Conservation (phyloP, 2,797 vertebrate genomes). For the Gallinago nigripennis region DNA sequence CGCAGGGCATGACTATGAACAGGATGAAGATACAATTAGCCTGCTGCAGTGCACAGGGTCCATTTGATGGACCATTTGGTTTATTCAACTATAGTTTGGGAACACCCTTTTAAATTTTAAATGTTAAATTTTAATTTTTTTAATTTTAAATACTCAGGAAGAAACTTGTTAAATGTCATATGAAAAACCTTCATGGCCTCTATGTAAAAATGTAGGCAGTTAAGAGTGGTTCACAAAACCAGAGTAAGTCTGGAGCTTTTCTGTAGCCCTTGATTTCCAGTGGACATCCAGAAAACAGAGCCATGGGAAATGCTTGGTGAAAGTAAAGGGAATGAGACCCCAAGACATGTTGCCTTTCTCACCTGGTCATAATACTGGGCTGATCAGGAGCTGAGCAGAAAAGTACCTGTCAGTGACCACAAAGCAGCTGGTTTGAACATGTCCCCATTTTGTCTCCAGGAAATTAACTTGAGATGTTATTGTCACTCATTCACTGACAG, state of each 20-base stretch:
- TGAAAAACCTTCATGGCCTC: not conserved
- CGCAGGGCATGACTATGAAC: not conserved
- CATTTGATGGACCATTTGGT: not conserved
- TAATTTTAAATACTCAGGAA: not conserved
- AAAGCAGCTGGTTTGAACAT: not conserved
- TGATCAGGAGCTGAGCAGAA: not conserved
- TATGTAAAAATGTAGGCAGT: not conserved
- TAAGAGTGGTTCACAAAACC: not conserved
- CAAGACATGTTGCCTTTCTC: not conserved
- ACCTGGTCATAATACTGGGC: not conserved
- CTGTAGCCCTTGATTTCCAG: not conserved
- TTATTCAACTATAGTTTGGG: not conserved
- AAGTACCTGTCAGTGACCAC: not conserved
- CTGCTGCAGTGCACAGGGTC: not conserved
- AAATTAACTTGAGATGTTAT: not conserved
- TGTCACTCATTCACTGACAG: not conserved
- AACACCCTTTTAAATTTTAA: not conserved
- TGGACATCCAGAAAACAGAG: not conserved
- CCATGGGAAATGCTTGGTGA: not conserved
- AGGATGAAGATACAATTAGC: not conserved
- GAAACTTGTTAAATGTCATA: not conserved
- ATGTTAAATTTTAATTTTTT: too few species aligned
- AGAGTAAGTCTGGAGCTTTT: not conserved
- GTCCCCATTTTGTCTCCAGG: not conserved
- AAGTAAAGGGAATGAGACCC: not conserved